These are phyloP conservation scores for Epinotia brunnichana DNA, from an alignment of 2,888 invertebrate species.

Conservation along the genomic window DNA sequence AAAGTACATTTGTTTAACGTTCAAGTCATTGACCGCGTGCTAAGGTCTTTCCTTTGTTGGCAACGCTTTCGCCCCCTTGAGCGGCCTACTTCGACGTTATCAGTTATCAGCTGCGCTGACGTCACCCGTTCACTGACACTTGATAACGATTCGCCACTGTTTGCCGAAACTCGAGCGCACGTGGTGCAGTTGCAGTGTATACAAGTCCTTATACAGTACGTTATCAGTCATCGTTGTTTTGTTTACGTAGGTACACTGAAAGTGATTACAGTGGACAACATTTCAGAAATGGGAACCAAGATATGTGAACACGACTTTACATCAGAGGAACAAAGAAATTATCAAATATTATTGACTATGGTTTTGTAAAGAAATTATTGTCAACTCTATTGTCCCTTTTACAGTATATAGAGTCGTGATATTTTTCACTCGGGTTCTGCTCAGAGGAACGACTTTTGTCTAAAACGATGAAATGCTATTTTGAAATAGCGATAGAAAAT, in stretches of 20 bases:
- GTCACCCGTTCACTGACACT: conserved; percentile 70
- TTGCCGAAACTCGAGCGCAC: conserved; percentile 26
- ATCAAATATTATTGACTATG: too few relatives aligned
- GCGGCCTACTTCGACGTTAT: conserved; percentile 50
- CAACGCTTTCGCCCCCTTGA: conserved; percentile 44
- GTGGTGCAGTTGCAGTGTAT: background rate
- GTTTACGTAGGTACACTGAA: background rate
- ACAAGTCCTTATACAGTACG: background rate
- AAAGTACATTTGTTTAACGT: conserved; percentile 4
- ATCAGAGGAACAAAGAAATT: too few relatives aligned
- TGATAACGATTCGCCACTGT: conserved; percentile 37
- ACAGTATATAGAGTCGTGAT: too few relatives aligned
- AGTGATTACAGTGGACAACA: background rate
- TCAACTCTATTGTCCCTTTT: too few relatives aligned
- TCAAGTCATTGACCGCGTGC: conserved; percentile 37
- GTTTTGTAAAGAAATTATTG: too few relatives aligned
- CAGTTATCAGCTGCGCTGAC: conserved; percentile 68
- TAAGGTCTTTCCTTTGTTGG: conserved; percentile 36
- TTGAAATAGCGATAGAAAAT: too few relatives aligned
- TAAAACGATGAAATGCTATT: too few relatives aligned
- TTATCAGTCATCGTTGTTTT: background rate
- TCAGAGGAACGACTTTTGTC: too few relatives aligned
- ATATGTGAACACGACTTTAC: too few relatives aligned
- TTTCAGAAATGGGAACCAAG: too few relatives aligned
- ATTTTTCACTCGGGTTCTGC: too few relatives aligned